phyloP scores from a whole-genome alignment of 2,113 vertebrate species.

The Callochromis pleurospilus region DNA sequence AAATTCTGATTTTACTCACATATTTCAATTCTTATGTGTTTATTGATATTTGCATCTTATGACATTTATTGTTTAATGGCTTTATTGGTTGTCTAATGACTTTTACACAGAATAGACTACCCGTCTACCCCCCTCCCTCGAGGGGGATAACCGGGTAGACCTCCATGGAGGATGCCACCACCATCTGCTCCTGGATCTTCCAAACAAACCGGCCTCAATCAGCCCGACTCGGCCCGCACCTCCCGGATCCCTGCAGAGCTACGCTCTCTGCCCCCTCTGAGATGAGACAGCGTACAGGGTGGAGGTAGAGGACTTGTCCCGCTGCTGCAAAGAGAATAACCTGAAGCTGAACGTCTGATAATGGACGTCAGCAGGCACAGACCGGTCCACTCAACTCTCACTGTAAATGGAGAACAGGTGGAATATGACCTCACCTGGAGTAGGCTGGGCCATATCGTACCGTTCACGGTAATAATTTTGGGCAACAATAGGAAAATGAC shows the following conservation, averaged over 20 bases:
- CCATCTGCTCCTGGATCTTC: neutral
- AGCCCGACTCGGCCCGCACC: neutral
- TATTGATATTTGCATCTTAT: neutral
- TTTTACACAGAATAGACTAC: neutral
- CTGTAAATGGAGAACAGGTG: neutral
- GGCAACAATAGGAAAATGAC: neutral
- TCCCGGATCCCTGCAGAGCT: neutral
- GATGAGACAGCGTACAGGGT: accelerated
- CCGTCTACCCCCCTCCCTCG: accelerated
- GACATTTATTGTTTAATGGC: neutral
- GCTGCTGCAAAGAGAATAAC: neutral
- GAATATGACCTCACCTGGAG: neutral
- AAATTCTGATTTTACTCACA: neutral
- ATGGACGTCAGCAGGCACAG: neutral
- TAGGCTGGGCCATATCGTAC: neutral
- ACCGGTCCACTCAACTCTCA: neutral
- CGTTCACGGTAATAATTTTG: neutral
- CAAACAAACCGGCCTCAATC: neutral
- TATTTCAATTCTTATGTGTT: neutral
- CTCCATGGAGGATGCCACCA: neutral
- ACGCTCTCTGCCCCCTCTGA: neutral
- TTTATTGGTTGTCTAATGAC: neutral
- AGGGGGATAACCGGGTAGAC: accelerated
- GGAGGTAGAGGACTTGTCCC: neutral
- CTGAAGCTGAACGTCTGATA: neutral